Base-by-base conservation (phyloP, 2,888 invertebrate species). In the Drosophila suboccidentalis region DNA sequence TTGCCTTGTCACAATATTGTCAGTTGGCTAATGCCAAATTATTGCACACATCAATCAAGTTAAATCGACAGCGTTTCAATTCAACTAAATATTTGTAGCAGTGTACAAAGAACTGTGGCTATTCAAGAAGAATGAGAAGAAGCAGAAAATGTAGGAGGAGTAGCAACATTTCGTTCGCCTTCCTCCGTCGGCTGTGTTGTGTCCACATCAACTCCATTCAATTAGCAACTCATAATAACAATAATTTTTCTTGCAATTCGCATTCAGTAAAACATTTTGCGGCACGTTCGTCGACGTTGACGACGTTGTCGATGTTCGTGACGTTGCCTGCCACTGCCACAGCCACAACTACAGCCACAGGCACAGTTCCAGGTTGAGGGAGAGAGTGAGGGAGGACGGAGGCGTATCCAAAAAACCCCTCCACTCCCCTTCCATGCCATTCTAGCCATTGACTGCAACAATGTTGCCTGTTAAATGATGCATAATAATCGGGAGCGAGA, bases 151-250 rank as follows among this genome's bases (percentile, higher is more conserved):
- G 38, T 43, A 69, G 41, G 51, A 62, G 29, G 43, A 49, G 61
- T 61, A 62, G 55, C 50, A 38, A 63, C 63, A 57, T 67, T 72
- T 47, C 57, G 49, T 32, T 46, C 32, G 13, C 49, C 47, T 36
- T 19, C 32, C 15, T 38, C 46, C 8, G 8, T 8, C 29, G 26
- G 26, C 29, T 29, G 29, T 26, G 10, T 44, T 59, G 46, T 68
- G 66, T 57, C 67, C 74, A 72, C 67, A 68, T 66, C 84, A 82
- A 75, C 82, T 78, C 83, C 87, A 87, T 88, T 90, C 88, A 90
- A 87, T 90, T 89, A 87, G 80, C 86, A 86, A 83, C 83, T 79
- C 88, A 88, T 81, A 87, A 90, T 90, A 90, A 89, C 85, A 88
- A 90, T 87, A 80, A 87, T 86, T 90, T 82, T 81, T 90, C 80